Evolutionary conservation across 2,888 invertebrate genomes (phyloP).

Genomic region (Trachelus tabidus): DNA sequence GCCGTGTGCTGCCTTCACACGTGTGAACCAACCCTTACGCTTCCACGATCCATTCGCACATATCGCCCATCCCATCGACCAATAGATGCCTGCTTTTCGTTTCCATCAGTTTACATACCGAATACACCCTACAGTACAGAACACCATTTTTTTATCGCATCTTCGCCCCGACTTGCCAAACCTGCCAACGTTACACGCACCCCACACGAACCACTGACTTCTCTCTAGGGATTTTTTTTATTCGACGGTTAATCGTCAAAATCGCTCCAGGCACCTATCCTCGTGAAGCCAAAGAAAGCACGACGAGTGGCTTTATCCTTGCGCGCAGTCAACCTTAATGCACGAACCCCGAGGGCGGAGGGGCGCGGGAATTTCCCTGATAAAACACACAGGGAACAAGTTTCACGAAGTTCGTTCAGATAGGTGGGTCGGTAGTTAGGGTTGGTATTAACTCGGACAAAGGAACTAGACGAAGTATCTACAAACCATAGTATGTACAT

Average conservation of each 20-base stretch:
- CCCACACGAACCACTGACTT: background rate
- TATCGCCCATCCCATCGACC: background rate
- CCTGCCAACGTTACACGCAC: background rate
- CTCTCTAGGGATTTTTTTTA: background rate
- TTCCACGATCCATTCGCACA: background rate
- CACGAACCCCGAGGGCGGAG: background rate
- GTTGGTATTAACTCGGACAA: background rate
- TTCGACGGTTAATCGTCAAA: background rate
- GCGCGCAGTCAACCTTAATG: background rate
- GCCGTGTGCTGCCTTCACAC: background rate
- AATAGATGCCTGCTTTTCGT: background rate
- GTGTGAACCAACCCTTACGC: background rate
- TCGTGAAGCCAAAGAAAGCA: background rate
- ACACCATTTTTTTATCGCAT: background rate
- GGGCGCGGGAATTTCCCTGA: background rate
- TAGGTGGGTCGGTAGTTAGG: background rate
- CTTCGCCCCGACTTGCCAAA: background rate
- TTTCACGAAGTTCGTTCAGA: background rate
- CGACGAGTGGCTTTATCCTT: background rate
- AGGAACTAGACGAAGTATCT: background rate
- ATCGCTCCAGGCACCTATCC: background rate
- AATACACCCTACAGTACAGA: background rate
- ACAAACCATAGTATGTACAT: background rate
- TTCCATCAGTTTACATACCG: background rate
- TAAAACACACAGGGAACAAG: background rate